Percentiles rank a stretch among this genome's conserved stretches.
Conservation (phyloP, 2,888 invertebrate species). For the Leucoma salicis region DNA sequence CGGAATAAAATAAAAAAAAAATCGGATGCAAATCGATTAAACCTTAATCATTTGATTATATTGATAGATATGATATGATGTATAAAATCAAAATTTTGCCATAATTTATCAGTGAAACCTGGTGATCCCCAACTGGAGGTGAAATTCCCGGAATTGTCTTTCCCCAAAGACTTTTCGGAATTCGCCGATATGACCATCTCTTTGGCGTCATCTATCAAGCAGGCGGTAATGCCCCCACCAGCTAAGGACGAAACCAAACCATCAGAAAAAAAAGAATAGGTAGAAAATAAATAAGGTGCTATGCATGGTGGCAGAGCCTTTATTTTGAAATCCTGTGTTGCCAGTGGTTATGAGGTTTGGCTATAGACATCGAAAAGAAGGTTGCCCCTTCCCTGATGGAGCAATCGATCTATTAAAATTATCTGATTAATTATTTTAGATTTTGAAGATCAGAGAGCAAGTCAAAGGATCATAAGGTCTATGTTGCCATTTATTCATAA, state of each 20-base stretch:
- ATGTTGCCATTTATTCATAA: no score
- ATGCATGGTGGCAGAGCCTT: conserved; percentile 29
- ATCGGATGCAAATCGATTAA: no score
- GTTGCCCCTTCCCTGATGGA: no score
- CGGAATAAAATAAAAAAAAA: no score
- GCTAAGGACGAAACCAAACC: conserved; percentile 56
- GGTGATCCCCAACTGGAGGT: conserved; percentile 85
- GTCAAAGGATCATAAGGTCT: no score
- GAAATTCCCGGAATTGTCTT: conserved; percentile 81
- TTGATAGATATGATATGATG: no score
- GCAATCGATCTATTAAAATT: no score
- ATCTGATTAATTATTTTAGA: no score
- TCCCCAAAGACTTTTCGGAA: conserved; percentile 84
- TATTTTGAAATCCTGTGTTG: conserved; percentile 12
- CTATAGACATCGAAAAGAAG: no score
- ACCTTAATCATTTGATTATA: no score
- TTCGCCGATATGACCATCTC: conserved; percentile 68
- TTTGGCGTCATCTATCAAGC: conserved; percentile 65
- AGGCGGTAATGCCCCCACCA: conserved; percentile 75
- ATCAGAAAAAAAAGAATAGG: conserved; percentile 67
- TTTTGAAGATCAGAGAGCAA: no score
- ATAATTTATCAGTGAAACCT: conserved; percentile 82
- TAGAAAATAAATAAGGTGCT: conserved; percentile 34
- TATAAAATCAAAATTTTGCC: conserved; percentile 15
- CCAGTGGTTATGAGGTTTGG: no score